phyloP scores from a whole-genome alignment of 2,797 vertebrate species.

The Remorina albescens region DNA sequence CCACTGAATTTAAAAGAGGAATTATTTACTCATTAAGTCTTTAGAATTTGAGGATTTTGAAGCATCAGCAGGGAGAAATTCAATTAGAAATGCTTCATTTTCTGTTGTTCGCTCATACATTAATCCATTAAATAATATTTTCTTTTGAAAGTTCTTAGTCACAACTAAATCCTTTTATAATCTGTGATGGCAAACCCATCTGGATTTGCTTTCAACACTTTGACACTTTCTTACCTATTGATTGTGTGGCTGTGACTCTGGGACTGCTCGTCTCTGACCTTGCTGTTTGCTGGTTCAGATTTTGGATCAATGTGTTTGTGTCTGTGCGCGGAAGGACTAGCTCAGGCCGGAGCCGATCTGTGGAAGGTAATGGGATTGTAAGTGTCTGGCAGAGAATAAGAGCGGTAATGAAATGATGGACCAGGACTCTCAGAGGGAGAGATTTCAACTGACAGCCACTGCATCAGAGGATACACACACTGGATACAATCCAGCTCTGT shows the following conservation, averaged over 20 bases:
- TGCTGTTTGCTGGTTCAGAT: conserved; percentile 53
- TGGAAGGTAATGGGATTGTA: conserved; percentile 75
- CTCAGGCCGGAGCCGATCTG: conserved; percentile 43
- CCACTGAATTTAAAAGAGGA: conserved; percentile 8
- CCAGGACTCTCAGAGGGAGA: conserved; percentile 32
- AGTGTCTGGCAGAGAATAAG: conserved; percentile 63
- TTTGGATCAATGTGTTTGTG: conserved; percentile 69
- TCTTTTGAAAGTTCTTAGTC: conserved; percentile 18
- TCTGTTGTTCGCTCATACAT: conserved; percentile 7
- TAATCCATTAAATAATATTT: conserved; percentile 14
- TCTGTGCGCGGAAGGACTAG: conserved; percentile 43
- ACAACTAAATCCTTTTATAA: conserved; percentile 30
- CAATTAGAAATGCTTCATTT: not conserved
- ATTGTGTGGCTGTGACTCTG: conserved; percentile 43
- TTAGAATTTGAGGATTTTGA: conserved; percentile 7
- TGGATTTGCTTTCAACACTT: conserved; percentile 33
- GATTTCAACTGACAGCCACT: conserved; percentile 47
- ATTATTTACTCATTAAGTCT: not conserved
- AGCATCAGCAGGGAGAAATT: conserved; percentile 8
- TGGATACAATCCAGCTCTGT: not conserved
- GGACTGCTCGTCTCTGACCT: conserved; percentile 34
- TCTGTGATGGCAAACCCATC: conserved; percentile 17
- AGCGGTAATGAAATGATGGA: conserved; percentile 72
- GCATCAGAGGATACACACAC: conserved; percentile 31
- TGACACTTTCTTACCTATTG: conserved; percentile 31